Evolutionary conservation across 2,888 invertebrate species (phyloP), one percentile per base, ranked within the genome.

Genomic region (Keiferia lycopersicella): DNA sequence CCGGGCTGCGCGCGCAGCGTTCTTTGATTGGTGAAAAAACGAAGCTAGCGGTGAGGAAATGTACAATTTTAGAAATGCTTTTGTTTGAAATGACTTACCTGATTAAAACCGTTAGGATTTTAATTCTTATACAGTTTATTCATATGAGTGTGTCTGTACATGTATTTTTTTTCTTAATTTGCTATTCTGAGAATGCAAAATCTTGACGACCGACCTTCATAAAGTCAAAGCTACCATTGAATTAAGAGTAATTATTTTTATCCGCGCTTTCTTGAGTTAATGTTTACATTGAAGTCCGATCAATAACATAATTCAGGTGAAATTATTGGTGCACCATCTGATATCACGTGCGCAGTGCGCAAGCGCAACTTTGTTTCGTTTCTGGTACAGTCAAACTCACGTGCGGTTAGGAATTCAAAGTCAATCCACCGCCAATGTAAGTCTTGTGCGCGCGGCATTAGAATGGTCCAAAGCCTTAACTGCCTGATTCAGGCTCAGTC

Each of bases 11-110:
- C 68, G 65, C 67, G 60, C 65, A 66, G 69, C 67, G 65, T 65
- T 65, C 65, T 68, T 70, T 71, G 69, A 73, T 76, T 74, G 73
- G 71, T 63, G 63, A 67, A 69, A 75, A 78, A 78, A 68, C 63
- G 48, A 62, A 68, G 67, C 68, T 67, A 68, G 69, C 63, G 57
- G 73, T 73, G 68, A 73, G 71, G 72, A 71, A 76, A 75, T 71
- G 67, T 26, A 72, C 63, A 72, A 67, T 61, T 70, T 71, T 72
- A 70, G 70, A 59, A 66, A 63, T 22, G 34, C 8, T 34, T 7
- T 7, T 34, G n/a, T 34, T 34, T 34, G 34, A 34, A 10, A 34
- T 10, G 34, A 34, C 6, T 26, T 26, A 26, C 26, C 6, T 26
- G 6, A 26, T 26, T 26, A 4, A 26, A 26, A 26, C 26, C 26